Percentiles rank a stretch among this genome's conserved stretches.
Evolutionary conservation across 2,888 invertebrate species (phyloP).

Genomic region (Pseudococcus longispinus): DNA sequence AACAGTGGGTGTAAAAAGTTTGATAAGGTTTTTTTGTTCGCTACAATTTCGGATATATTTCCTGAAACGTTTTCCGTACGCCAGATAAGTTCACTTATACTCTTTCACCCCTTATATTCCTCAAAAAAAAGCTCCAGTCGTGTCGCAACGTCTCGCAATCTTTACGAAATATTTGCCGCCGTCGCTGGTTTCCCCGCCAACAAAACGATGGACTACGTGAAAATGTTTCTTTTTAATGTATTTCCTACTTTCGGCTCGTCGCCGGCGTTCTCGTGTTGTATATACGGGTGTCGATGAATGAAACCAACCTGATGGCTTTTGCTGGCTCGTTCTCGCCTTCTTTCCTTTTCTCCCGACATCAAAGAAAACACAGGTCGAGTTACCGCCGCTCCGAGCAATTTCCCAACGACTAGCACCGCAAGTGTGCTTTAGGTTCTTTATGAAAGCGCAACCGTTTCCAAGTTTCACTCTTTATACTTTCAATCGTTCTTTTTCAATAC

Average conservation of each 20-base stretch:
- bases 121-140: neutral
- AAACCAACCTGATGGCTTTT: neutral
- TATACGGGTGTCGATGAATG: neutral
- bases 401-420: neutral
- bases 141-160: neutral
- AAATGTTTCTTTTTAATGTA: slow-evolving; percentile 14
- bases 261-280: neutral
- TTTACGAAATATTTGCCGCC: neutral
- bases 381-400: neutral
- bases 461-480: neutral
- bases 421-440: neutral
- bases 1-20: slow-evolving; percentile 44
- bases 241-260: neutral
- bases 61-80: neutral
- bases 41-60: slow-evolving; percentile 38
- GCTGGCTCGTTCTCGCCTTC: neutral
- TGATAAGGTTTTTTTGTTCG: slow-evolving; percentile 37
- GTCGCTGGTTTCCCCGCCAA: neutral
- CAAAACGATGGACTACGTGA: neutral
- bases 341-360: neutral
- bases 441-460: neutral
- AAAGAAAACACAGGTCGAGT: neutral
- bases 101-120: neutral
- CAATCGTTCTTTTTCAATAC: neutral
- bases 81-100: neutral